A percentile compares a stretch with the other conserved stretches of the same genome.
Evolutionary conservation across 2,888 invertebrate species (phyloP).

Genomic region (Pandemis corylana): DNA sequence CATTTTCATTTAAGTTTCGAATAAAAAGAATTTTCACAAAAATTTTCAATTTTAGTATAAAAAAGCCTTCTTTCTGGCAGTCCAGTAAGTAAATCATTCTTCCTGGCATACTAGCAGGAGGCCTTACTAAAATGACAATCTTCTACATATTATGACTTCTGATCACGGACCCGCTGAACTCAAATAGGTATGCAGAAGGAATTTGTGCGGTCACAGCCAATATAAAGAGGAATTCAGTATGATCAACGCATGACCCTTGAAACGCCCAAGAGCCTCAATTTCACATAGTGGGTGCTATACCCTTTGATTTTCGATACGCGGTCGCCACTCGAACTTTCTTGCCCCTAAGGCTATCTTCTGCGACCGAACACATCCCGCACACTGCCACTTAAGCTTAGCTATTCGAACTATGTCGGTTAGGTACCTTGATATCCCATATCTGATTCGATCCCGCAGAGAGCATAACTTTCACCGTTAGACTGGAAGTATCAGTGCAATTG

Average conservation of each 20-base stretch:
- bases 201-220: conserved; percentile 7
- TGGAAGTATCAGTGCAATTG: background rate
- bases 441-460: conserved; percentile 1
- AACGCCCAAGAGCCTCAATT: background rate
- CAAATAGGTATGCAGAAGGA: background rate
- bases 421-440: background rate
- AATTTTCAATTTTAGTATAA: too few species aligned
- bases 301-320: background rate
- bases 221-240: background rate
- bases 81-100: background rate
- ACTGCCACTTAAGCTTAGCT: background rate
- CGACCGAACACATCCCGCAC: background rate
- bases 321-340: background rate
- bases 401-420: conserved; percentile 1
- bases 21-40: too few species aligned
- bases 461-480: background rate
- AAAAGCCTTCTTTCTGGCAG: background rate
- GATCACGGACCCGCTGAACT: background rate
- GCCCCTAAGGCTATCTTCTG: background rate
- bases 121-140: background rate
- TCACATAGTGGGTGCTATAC: background rate
- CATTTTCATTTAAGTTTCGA: too few species aligned
- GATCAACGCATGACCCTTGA: background rate
- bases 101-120: background rate
- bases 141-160: background rate